These are phyloP conservation scores for Caenorhabditis sp. DNA, from an alignment of 2,888 invertebrate species.

Conservation along the genomic window DNA sequence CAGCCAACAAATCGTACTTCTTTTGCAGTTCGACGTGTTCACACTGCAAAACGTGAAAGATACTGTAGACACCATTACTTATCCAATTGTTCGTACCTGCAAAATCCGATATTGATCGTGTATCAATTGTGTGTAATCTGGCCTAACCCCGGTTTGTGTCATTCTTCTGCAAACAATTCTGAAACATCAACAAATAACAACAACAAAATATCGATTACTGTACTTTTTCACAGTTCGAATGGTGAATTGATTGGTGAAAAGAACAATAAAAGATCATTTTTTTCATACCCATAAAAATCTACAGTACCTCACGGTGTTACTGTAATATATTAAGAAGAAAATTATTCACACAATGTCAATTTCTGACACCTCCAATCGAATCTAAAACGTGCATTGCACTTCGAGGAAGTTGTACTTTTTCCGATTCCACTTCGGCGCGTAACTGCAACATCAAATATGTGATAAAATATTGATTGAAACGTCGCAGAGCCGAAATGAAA, in stretches of 20 bases:
- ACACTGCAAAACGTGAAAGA: slow-evolving; percentile 7
- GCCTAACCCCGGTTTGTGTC: not conserved
- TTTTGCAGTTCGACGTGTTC: slow-evolving; percentile 24
- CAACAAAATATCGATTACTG: not conserved
- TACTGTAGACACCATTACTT: not conserved
- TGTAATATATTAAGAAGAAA: not conserved
- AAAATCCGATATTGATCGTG: not conserved
- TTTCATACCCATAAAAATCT: slow-evolving; percentile 1
- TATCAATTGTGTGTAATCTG: not conserved
- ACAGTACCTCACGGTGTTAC: not conserved
- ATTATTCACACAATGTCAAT: not conserved
- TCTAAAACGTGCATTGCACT: slow-evolving; percentile 60
- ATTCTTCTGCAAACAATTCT: not conserved
- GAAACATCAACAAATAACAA: not conserved
- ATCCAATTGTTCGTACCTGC: no score
- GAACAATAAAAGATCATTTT: no score
- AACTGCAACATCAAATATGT: no score
- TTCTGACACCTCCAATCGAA: slow-evolving; percentile 61
- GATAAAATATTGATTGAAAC: no score
- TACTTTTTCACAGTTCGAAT: no score
- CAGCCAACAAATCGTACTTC: slow-evolving; percentile 17
- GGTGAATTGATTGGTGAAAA: no score
- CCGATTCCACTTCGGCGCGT: slow-evolving; percentile 32
- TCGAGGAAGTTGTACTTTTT: slow-evolving; percentile 31
- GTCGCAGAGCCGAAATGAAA: no score